These are phyloP conservation scores for Eidolon dupreanum DNA, from an alignment of 2,797 vertebrate genomes.

Conservation along the genomic window DNA sequence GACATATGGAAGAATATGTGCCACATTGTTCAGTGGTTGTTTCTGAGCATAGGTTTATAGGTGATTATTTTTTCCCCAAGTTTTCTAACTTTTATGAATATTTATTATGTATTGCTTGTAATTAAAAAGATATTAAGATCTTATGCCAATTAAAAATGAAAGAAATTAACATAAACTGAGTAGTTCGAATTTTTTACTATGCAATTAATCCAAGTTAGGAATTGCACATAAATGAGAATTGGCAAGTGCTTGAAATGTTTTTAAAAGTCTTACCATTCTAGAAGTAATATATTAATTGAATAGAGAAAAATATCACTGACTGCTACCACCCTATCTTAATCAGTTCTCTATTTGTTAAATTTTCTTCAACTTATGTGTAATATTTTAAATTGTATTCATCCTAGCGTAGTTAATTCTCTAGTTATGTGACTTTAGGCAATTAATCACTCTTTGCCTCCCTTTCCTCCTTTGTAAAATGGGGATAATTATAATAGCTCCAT, in stretches of 20 bases:
- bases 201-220: neutral
- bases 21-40: slow-evolving; percentile 6
- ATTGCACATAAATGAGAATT: slow-evolving; percentile 33
- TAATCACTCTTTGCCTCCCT: neutral
- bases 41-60: slow-evolving; percentile 17
- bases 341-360: neutral
- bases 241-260: neutral
- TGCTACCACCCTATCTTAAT: neutral
- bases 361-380: neutral
- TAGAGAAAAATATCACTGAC: slow-evolving; percentile 2
- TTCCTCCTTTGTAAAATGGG: neutral
- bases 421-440: neutral
- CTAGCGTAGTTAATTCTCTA: neutral
- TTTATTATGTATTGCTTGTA: neutral
- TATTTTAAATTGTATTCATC: slow-evolving; percentile 42
- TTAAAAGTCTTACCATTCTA: slow-evolving; percentile 18
- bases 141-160: slow-evolving; percentile 19
- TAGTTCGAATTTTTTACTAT: slow-evolving; percentile 27
- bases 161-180: neutral
- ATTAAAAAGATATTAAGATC: neutral
- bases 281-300: neutral
- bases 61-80: neutral
- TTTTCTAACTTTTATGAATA: slow-evolving; percentile 10
- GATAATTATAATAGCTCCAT: neutral
- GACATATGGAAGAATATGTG: neutral